Evolutionary conservation across 2,113 vertebrate species (phyloP), one percentile per base, ranked within the genome.

Genomic region (Thymallus thymallus): DNA sequence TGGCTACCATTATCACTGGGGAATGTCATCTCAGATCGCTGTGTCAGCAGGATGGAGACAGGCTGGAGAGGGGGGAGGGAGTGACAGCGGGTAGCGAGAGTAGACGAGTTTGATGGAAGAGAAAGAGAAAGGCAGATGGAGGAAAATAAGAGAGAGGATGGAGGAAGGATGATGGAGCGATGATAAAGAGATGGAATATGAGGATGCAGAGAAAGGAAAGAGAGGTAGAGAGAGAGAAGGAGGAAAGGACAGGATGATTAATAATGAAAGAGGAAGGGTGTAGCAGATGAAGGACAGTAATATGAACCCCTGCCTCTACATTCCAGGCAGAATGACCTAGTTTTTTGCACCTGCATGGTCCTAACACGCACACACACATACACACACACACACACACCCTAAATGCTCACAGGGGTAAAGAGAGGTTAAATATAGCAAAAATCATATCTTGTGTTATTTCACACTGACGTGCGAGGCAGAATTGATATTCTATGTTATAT

Each of bases 1-100:
- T 80, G 85, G 69, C 76, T 62, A 22, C 76, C 77, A 77, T 79
- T 81, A 77, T 78, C 79, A 72, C 32, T 48, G 70, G 63, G 26
- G 79, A 70, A 77, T 18, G 16, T 18, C 9, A 41, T 41, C 35
- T 81, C n/a, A 72, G 9, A 65, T 20, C 51, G 76, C 75, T 72
- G 63, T 68, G 84, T 82, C 82, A 81, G 81, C 82, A 67, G 56
- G 32, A 9, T 22, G 35, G 32, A 35, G 4, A 63, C 12, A 30
- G 48, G 72, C 78, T 77, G 12, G 29, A 10, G 24, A 20, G n/a
- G 20, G 18, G 29, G 20, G 24, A 20, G n/a, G 20, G 18, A 18
- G 48, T 51, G 46, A 51, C 46, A 16, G 46, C n/a, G 63, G 9
- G 62, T 20, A 55, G 74, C 76, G 73, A 18, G 14, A 16, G 46